Conservation (phyloP, 2,888 invertebrate species). For the Amphimallon solstitiale region DNA sequence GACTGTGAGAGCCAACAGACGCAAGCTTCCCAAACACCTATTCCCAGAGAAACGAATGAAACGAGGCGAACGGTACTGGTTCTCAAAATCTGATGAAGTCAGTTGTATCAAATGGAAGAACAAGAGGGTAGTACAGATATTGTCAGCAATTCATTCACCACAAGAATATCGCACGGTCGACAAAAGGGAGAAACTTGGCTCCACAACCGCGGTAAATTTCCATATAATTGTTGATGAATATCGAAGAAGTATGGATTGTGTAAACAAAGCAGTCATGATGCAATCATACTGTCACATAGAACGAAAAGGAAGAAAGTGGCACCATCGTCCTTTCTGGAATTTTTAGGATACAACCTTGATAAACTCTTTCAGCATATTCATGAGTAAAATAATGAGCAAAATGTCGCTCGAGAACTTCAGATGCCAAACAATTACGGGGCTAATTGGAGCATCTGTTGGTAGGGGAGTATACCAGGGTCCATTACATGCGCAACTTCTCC, state of each 20-base stretch:
- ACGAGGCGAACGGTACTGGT: background rate
- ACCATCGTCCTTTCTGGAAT: too few species aligned
- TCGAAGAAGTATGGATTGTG: background rate
- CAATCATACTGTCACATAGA: too few species aligned
- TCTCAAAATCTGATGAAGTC: background rate
- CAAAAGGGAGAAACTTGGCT: background rate
- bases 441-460: too few species aligned
- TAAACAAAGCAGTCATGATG: background rate
- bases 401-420: too few species aligned
- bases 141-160: conserved; percentile 3
- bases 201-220: background rate
- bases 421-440: too few species aligned
- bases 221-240: background rate
- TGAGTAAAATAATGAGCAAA: too few species aligned
- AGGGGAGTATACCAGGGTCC: too few species aligned
- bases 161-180: background rate
- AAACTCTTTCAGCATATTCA: too few species aligned
- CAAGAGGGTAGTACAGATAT: background rate
- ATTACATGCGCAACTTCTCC: too few species aligned
- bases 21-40: background rate
- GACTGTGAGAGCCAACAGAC: conserved; percentile 1
- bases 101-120: conserved; percentile 8
- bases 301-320: too few species aligned
- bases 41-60: background rate
- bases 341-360: too few species aligned